These are phyloP conservation scores for Peromyscus aztecus DNA, from an alignment of 2,797 vertebrate species.

Conservation along the genomic window DNA sequence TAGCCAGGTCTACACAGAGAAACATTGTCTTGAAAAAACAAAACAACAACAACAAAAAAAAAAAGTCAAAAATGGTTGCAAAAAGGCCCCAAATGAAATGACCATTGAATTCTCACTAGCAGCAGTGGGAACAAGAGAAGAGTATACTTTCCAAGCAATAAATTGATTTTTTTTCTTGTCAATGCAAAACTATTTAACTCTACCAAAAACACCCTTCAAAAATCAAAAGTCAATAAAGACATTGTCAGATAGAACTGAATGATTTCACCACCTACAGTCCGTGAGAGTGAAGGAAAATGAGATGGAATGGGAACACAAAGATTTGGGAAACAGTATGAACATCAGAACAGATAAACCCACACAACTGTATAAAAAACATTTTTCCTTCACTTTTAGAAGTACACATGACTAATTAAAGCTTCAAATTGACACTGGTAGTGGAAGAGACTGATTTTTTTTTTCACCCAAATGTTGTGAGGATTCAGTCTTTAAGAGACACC, in stretches of 20 bases:
- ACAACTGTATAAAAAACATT: not conserved
- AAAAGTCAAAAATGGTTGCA: not conserved
- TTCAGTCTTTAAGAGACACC: slow-evolving; percentile 55
- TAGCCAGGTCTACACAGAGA: not conserved
- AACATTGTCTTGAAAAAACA: not conserved
- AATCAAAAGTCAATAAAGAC: slow-evolving; percentile 28
- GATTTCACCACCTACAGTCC: not conserved
- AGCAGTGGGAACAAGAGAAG: not conserved
- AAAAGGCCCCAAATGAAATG: not conserved
- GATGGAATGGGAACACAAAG: not conserved
- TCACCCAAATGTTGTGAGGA: not conserved
- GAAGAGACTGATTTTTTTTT: slow-evolving; percentile 34
- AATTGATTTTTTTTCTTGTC: not conserved
- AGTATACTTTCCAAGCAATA: not conserved
- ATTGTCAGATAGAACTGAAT: slow-evolving; percentile 18
- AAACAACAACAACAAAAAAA: not conserved
- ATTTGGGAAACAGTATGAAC: not conserved
- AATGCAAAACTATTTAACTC: slow-evolving; percentile 27
- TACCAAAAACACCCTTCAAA: slow-evolving; percentile 50
- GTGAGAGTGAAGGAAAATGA: not conserved
- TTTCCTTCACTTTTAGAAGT: slow-evolving; percentile 32
- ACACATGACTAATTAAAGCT: not conserved
- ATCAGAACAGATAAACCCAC: not conserved
- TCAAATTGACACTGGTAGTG: not conserved
- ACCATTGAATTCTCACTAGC: not conserved